Evolutionary conservation across 2,888 invertebrate species (phyloP).

Genomic region (Perizoma flavofasciatum): DNA sequence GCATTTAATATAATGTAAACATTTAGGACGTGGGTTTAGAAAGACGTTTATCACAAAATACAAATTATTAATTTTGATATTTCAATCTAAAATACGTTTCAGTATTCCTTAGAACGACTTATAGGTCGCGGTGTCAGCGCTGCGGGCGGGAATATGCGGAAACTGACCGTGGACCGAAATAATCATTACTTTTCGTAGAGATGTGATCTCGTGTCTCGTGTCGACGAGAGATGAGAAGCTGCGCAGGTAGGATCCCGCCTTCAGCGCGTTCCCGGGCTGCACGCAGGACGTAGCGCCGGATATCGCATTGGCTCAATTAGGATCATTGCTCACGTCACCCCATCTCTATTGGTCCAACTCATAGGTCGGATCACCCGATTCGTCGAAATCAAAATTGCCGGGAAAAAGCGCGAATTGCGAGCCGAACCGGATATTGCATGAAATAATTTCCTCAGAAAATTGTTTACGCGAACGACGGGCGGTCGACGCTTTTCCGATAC

Average conservation of each 20-base stretch:
- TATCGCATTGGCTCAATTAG: constrained; percentile 70
- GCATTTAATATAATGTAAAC: constrained; percentile 18
- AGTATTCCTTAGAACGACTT: constrained; percentile 66
- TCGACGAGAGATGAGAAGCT: constrained; percentile 66
- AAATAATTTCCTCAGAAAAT: constrained; percentile 78
- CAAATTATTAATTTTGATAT: constrained; percentile 53
- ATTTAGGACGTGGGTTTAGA: constrained; percentile 24
- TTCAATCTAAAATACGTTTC: constrained; percentile 74
- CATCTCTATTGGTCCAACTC: constrained; percentile 57
- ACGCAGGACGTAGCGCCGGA: constrained; percentile 73
- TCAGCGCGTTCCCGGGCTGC: constrained; percentile 74
- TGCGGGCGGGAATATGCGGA: constrained; percentile 72
- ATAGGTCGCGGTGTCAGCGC: constrained; percentile 71
- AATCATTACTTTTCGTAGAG: constrained; percentile 84
- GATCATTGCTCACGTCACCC: constrained; percentile 58
- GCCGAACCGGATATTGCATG: constrained; percentile 70
- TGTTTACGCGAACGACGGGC: constrained; percentile 71
- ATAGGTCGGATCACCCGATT: constrained; percentile 48
- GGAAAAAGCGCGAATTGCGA: constrained; percentile 64
- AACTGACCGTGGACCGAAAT: constrained; percentile 80
- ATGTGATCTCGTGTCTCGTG: constrained; percentile 73
- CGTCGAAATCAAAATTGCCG: constrained; percentile 60
- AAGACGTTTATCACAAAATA: constrained; percentile 35
- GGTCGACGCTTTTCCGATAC: constrained; percentile 59
- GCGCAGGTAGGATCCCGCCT: constrained; percentile 71